phyloP scores from a whole-genome alignment of 35 echinoderm and acorn worm genomes.

The Strongylocentrotus purpuratus region DNA sequence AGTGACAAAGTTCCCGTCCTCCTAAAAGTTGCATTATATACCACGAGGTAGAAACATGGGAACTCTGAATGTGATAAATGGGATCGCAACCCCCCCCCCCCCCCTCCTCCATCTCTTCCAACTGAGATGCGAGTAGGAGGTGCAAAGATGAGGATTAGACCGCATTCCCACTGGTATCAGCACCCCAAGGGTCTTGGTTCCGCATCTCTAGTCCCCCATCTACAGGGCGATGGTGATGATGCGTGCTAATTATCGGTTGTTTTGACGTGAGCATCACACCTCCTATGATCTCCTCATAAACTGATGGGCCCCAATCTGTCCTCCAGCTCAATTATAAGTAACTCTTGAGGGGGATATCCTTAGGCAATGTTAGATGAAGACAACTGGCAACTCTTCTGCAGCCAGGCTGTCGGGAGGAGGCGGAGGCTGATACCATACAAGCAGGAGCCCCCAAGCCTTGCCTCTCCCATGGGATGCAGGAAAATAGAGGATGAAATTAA shows the following conservation, averaged over 20 bases:
- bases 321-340: background rate
- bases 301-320: background rate
- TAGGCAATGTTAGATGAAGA: background rate
- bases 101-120: background rate
- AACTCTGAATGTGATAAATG: too few species aligned
- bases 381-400: background rate
- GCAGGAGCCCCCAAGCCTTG: background rate
- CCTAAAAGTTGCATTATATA: too few species aligned
- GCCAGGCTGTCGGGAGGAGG: background rate
- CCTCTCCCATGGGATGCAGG: background rate
- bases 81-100: background rate
- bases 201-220: background rate
- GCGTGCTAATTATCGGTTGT: conserved; percentile 33
- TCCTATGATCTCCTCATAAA: background rate
- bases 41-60: too few species aligned
- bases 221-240: conserved; percentile 1
- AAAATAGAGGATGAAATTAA: background rate
- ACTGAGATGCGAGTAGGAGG: background rate
- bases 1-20: too few species aligned
- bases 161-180: background rate
- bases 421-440: too few species aligned
- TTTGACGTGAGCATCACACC: conserved; percentile 17
- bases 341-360: background rate
- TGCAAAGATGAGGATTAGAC: background rate
- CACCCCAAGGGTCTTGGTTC: background rate